Percentiles rank a stretch among this genome's conserved stretches.
Evolutionary conservation across 2,113 vertebrate species (phyloP).

Genomic region (Montifringilla adamsi): DNA sequence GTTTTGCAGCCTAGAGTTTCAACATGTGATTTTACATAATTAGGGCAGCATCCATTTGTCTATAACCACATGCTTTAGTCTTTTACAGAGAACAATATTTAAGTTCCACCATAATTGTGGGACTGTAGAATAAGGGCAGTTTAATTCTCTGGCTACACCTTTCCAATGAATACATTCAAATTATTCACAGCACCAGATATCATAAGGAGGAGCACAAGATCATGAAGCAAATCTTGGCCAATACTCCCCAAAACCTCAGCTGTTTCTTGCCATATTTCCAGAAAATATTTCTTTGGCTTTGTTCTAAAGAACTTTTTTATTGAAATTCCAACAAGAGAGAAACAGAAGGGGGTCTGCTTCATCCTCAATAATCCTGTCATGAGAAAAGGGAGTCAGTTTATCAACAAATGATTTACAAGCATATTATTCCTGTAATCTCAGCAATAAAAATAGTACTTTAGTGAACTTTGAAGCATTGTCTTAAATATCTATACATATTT

Average conservation of each 20-base stretch:
- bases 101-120: background rate
- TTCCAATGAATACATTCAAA: background rate
- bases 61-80: background rate
- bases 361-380: background rate
- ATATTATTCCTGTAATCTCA: background rate
- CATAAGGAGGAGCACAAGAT: background rate
- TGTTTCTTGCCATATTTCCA: background rate
- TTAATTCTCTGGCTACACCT: background rate
- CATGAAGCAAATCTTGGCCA: background rate
- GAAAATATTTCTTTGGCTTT: background rate
- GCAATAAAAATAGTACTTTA: background rate
- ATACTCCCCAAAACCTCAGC: background rate
- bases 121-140: background rate
- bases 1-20: background rate
- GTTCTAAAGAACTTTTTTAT: background rate
- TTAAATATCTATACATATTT: background rate
- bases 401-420: background rate
- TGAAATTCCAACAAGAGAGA: background rate
- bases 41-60: background rate
- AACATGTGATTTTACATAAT: background rate
- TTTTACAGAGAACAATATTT: background rate
- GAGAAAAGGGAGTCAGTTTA: background rate
- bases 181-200: background rate
- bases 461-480: background rate
- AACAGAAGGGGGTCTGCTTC: background rate